Evolutionary conservation across 2,888 invertebrate species (phyloP), one percentile per base, ranked within the genome.

Genomic region (Antitype chi): DNA sequence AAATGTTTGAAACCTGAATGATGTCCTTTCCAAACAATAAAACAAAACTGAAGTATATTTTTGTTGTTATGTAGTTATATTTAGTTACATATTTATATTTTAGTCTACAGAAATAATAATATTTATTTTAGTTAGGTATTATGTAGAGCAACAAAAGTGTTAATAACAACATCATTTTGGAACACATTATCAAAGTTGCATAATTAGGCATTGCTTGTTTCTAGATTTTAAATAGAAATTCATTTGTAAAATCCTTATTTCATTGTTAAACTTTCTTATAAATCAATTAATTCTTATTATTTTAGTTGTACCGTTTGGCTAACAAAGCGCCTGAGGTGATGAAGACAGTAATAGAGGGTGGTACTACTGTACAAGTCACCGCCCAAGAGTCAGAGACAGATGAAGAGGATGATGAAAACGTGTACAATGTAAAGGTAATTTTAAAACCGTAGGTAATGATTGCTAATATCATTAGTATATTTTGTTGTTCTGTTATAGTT

Each of bases 381-480:
- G 92, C 96, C 17, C 94, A 95, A 55, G 94, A 94, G 76, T 93
- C 93, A 0, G 96, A 96, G 28, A 93, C 91, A 88, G 95, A 94
- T 28, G 93, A 93, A 43, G 95, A 94, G 11, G 95, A 94, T 69
- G 94, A 94, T 81, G 94, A 93, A 57, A 93, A 94, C 92, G 91
- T 95, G n/a, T 96, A 93, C 75, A 94, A 93, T 88, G 90, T 96
- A 28, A 95, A 96, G 94, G 96, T 96, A 89, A 70, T 55, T 55
- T 49, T 11, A n/a, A 60, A 70, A 62, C 25, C 38, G 11, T 32
- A n/a, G 15, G 17, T 68, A 57, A 57, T 68, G 5, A 15, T 52
- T 28, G 28, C 6, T 28, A 28, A 28, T 53, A 23, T 23, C 13
- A 4, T 52, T 28, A 3, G 23, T 17, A 32, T 47, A 47, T 47